Conservation (phyloP, 2,113 vertebrate species). For the Forbesichthys agassizii region DNA sequence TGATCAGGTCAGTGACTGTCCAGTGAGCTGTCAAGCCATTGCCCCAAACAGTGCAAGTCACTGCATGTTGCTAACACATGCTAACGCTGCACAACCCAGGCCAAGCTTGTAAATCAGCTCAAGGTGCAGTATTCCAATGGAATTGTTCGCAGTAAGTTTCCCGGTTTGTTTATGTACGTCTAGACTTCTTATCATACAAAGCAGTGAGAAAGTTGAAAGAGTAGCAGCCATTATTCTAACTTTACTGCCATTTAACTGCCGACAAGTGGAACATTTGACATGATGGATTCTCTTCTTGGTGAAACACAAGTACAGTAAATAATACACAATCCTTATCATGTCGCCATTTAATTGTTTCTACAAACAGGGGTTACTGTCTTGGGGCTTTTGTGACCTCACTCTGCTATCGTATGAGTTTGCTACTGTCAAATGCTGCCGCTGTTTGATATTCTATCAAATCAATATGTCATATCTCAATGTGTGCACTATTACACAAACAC, state of each 20-base stretch:
- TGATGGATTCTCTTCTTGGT: conserved; percentile 46
- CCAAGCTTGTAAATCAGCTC: conserved; percentile 28
- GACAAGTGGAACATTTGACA: conserved; percentile 43
- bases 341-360: conserved; percentile 58
- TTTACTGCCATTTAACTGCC: conserved; percentile 50
- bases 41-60: background rate
- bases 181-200: conserved; percentile 53
- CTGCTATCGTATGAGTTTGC: conserved; percentile 34
- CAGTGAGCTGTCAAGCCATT: conserved; percentile 14
- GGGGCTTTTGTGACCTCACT: conserved; percentile 33
- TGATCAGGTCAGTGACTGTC: conserved; percentile 25
- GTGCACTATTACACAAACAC: conserved; percentile 16
- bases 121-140: conserved; percentile 29
- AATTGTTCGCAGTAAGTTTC: conserved; percentile 19
- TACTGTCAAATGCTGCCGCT: conserved; percentile 23
- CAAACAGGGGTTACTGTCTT: conserved; percentile 39
- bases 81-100: background rate
- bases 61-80: background rate
- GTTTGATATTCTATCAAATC: background rate
- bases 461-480: conserved; percentile 11
- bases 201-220: conserved; percentile 35
- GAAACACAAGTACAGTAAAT: conserved; percentile 43
- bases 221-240: conserved; percentile 41
- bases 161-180: conserved; percentile 54
- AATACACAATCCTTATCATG: conserved; percentile 49